A percentile compares a stretch with the other conserved stretches of the same genome.
phyloP scores from a whole-genome alignment of 1,140 invertebrate species.

The Drosophila bocqueti region DNA sequence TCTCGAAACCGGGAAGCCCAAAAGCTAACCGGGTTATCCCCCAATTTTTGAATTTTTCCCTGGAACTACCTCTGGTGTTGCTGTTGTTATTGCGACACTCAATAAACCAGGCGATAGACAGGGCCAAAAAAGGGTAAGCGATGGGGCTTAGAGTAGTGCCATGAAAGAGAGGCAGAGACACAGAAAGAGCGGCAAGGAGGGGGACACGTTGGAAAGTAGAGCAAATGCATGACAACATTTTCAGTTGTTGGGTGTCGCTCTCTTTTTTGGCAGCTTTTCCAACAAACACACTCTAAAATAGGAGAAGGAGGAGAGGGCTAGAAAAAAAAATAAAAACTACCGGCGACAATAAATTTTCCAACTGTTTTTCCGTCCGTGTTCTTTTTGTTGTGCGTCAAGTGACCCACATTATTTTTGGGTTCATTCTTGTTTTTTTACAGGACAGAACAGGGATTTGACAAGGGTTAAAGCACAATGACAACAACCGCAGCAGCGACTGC shows the following conservation, averaged over 20 bases:
- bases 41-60: constrained; percentile 28
- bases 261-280: constrained; percentile 47
- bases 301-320: not conserved
- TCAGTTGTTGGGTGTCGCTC: constrained; percentile 45
- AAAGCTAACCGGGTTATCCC: constrained; percentile 19
- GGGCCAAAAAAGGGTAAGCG: constrained; percentile 6
- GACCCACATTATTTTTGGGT: constrained; percentile 54
- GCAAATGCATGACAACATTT: constrained; percentile 56
- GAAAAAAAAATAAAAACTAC: constrained; percentile 16
- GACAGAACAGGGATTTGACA: constrained; percentile 46
- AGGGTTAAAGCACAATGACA: constrained; percentile 52
- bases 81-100: constrained; percentile 26
- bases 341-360: constrained; percentile 57
- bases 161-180: not conserved
- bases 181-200: not conserved
- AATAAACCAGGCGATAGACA: constrained; percentile 50
- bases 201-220: constrained; percentile 18
- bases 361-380: constrained; percentile 43
- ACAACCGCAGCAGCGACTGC: constrained; percentile 32
- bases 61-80: constrained; percentile 8
- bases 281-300: constrained; percentile 21
- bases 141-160: constrained; percentile 1
- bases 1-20: constrained; percentile 9
- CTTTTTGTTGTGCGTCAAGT: constrained; percentile 49
- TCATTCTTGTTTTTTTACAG: constrained; percentile 21